Base-by-base conservation (phyloP, 1,140 invertebrate genomes). In the Habropoda laboriosa region DNA sequence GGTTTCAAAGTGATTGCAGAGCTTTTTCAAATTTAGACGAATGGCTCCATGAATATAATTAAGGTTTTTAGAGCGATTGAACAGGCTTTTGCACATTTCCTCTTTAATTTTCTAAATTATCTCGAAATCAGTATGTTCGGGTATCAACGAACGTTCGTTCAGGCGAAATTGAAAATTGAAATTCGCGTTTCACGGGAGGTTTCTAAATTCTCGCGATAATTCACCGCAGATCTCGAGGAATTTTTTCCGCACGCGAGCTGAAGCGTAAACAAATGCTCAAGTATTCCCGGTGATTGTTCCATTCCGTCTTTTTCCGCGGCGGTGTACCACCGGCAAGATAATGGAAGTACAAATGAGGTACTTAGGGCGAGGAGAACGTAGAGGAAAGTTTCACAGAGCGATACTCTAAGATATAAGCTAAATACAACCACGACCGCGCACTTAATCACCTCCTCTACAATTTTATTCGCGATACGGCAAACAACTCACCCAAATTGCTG, bases 341-440 rank as follows among this genome's bases (percentile, higher is more conserved):
- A 68, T 68, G 47, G 47, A 38, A 38, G 30, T 68, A 68, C 66
- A 51, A 68, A 68, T 27, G 66, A 45, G 47, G 7, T 45, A 66
- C 42, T 66, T 66, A 47, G 42, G 6, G 4, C 12, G 18, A 30
- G 27, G 12, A 66, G 27, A 47, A 16, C 42, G 1, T 6, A 53
- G 16, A 5, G 8, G 32, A 68, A 68, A 68, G 12, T 68, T 53
- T 18, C 66, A 21, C 63, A 24, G 12, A 5, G n/a, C 30, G 32
- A 27, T 51, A 38, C 32, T 38, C 16, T 27, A 38, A 68, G 47
- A 53, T 38, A n/a, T n/a, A n/a, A n/a, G 47, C n/a, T 68, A 51
- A 68, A 53, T 53, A 18, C 45, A 51, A 53, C 63, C 30, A 32
- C 18, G 21, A 24, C 66, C 16, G n/a, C 13, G 13, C 24, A 51